Base-by-base conservation (phyloP, 1,140 invertebrate species). In the Pristionchus pacificus region DNA sequence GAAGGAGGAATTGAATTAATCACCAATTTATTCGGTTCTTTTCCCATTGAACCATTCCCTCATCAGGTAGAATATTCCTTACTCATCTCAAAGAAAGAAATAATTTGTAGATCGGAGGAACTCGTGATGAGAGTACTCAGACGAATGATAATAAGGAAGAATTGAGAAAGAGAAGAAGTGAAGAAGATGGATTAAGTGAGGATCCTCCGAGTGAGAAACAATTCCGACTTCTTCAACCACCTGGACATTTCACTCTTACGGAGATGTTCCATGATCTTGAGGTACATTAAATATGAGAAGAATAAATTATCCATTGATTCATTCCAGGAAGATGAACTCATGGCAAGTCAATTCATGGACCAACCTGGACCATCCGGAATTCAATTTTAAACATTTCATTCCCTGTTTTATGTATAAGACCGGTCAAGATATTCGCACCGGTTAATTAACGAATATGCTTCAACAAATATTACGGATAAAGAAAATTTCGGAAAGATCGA, bases 1-100 rank as follows among this genome's bases (percentile, higher is more conserved):
- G 62, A 77, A 28, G 80, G 80, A 24, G 75, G 74, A 60, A 77
- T 83, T 61, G 77, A 82, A 13, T 30, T 82, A 1, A 63, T 82
- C 2, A 82, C 80, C 25, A 78, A 75, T 63, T 60, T 82, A n/a
- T 82, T 82, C 60, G 79, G 65, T 24, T 82, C 82, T 62, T 82
- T 82, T 38, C 83, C 80, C 13, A 82, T 84, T 31, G 82, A 84
- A 60, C 80, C 80, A 27, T 82, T 82, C 28, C 58, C 74, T 14
- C 78, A 74, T n/a, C 33, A 33, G 31, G 76, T 68, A 33, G 65
- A 61, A 72, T 59, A n/a, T 59, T 61, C 25, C 3, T 25, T 60
- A 19, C 59, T 14, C 57, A 30, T 6, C 62, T 60, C 24, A 55
- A 60, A 33, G 68, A 32, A 13, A 64, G 30, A 58, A 60, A 30